Evolutionary conservation across 1,140 invertebrate species (phyloP).

Genomic region (Drosophila micromelanica): DNA sequence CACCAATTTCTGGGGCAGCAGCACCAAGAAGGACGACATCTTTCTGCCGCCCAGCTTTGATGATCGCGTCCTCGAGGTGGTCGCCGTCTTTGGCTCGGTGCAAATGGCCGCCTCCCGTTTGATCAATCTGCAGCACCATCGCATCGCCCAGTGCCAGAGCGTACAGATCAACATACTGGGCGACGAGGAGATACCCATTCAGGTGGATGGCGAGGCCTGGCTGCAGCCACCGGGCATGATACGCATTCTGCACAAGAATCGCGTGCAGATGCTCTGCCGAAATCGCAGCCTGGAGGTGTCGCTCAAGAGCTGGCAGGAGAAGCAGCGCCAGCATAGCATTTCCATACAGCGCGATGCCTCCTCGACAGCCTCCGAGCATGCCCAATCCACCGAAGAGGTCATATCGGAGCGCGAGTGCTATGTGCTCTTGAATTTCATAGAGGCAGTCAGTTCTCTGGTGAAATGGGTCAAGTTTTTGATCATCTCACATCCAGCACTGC

Average conservation of each 20-base stretch:
- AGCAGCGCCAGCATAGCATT: slow-evolving; percentile 89
- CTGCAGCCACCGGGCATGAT: slow-evolving; percentile 98
- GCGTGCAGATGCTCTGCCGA: slow-evolving; percentile 97
- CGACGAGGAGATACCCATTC: slow-evolving; percentile 94
- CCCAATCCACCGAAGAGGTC: slow-evolving; percentile 84
- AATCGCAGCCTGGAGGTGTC: slow-evolving; percentile 95
- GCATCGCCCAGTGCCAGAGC: slow-evolving; percentile 97
- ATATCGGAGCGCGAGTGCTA: slow-evolving; percentile 88
- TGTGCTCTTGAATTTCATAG: slow-evolving; percentile 91
- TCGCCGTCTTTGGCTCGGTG: slow-evolving; percentile 97
- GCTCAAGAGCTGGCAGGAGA: slow-evolving; percentile 96
- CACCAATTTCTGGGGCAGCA: slow-evolving; percentile 99
- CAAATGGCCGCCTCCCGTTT: slow-evolving; percentile 98
- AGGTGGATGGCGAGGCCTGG: slow-evolving; percentile 99
- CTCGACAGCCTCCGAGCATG: slow-evolving; percentile 79
- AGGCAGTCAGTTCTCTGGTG: slow-evolving; percentile 91
- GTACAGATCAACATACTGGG: slow-evolving; percentile 98
- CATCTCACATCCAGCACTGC: slow-evolving; percentile 87
- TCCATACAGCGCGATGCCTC: slow-evolving; percentile 82
- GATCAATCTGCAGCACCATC: slow-evolving; percentile 97
- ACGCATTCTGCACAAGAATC: slow-evolving; percentile 97
- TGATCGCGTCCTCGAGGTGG: slow-evolving; percentile 96
- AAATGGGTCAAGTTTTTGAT: slow-evolving; percentile 92
- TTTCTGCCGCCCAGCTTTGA: slow-evolving; percentile 96
- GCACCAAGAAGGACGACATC: slow-evolving; percentile 93